Percentiles rank a stretch among this genome's conserved stretches.
These are phyloP conservation scores for Montipora cactus DNA, from an alignment of 64 coral and sea anemone species.

Conservation along the genomic window DNA sequence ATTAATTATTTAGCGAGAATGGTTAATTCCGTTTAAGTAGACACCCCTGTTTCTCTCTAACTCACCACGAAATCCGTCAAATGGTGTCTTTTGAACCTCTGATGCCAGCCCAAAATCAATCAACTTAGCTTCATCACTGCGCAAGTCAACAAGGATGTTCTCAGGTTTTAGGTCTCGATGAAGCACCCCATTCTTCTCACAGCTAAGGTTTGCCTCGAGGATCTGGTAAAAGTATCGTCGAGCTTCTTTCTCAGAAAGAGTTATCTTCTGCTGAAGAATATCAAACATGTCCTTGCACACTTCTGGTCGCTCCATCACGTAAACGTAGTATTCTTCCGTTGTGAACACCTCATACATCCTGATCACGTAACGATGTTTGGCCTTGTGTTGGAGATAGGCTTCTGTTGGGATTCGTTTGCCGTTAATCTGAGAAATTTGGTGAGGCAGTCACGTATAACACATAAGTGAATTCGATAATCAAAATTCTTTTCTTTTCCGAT, in stretches of 20 bases:
- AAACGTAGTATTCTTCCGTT: constrained; percentile 21
- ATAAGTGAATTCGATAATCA: no score
- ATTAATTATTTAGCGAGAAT: no score
- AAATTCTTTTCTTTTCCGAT: background rate
- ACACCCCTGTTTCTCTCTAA: background rate
- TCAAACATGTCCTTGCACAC: constrained; percentile 33
- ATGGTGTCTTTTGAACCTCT: constrained; percentile 19
- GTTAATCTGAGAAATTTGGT: background rate
- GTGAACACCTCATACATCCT: constrained; percentile 19
- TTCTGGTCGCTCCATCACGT: constrained; percentile 44
- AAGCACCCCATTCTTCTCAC: constrained; percentile 27
- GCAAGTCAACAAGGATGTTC: constrained; percentile 32
- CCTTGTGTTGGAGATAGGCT: constrained; percentile 28
- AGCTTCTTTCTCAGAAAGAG: constrained; percentile 16
- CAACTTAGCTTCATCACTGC: constrained; percentile 17
- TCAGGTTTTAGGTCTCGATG: constrained; percentile 40
- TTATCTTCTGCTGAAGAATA: background rate
- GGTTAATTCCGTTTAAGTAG: no score
- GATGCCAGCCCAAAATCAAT: constrained; percentile 51
- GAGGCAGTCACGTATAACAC: no score
- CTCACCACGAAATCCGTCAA: background rate
- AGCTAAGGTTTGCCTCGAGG: constrained; percentile 11
- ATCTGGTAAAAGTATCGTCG: constrained; percentile 27
- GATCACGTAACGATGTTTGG: constrained; percentile 17
- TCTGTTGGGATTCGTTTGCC: constrained; percentile 16